A percentile compares a stretch with the other conserved stretches of the same genome.
Conservation (phyloP, 2,113 vertebrate species). For the Raphicerus campestris region DNA sequence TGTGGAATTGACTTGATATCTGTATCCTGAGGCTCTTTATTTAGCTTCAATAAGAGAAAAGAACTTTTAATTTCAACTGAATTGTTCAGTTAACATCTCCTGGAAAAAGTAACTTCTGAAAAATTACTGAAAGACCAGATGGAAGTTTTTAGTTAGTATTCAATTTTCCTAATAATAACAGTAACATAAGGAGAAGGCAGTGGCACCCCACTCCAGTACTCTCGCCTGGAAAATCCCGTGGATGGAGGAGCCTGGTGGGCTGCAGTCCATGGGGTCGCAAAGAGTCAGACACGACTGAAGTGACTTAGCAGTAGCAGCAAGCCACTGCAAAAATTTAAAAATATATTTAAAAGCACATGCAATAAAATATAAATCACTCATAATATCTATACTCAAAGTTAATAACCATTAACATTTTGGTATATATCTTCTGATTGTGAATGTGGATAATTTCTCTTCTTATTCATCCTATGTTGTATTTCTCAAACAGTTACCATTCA, state of each 20-base stretch:
- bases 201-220: too few species aligned
- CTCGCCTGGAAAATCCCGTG: too few species aligned
- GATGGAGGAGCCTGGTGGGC: too few species aligned
- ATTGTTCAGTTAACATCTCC: background rate
- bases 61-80: background rate
- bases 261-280: too few species aligned
- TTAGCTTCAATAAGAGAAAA: background rate
- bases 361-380: background rate
- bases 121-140: background rate
- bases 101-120: background rate
- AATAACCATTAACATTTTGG: background rate
- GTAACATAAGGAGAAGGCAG: background rate
- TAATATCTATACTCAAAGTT: background rate
- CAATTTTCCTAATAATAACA: conserved; percentile 9
- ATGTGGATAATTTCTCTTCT: background rate
- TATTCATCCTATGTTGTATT: background rate
- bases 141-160: background rate
- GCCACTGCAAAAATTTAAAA: background rate
- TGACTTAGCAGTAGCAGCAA: background rate
- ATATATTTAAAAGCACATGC: background rate
- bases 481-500: background rate
- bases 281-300: too few species aligned
- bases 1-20: background rate
- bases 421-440: background rate
- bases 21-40: background rate